Conservation (phyloP, 2,113 vertebrate genomes). For the Carettochelys insculpta region DNA sequence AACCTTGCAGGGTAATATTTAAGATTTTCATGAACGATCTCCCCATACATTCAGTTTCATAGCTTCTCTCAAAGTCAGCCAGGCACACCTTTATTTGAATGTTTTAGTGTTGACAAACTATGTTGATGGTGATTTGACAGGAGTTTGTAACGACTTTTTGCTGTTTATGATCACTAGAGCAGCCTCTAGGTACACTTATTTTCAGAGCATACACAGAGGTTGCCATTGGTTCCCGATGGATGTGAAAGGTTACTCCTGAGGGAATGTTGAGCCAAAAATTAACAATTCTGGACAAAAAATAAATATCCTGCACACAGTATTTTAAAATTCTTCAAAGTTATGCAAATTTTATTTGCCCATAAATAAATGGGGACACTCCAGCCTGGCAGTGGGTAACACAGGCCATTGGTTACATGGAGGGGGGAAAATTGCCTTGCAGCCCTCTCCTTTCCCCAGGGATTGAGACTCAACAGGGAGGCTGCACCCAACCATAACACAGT, state of each 20-base stretch:
- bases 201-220: not conserved
- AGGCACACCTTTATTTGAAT: not conserved
- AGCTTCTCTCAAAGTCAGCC: slow-evolving; percentile 42
- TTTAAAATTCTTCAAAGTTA: no score
- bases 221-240: not conserved
- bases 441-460: no score
- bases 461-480: no score
- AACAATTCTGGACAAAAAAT: no score
- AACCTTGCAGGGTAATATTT: slow-evolving; percentile 34
- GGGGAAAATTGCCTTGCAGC: no score
- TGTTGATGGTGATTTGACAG: not conserved
- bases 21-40: slow-evolving; percentile 42
- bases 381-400: no score
- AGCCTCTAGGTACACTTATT: not conserved
- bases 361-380: no score
- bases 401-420: no score
- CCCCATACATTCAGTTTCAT: slow-evolving; percentile 25
- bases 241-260: not conserved
- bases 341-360: no score
- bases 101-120: not conserved
- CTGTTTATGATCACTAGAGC: not conserved
- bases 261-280: no score
- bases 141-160: not conserved
- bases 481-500: no score
- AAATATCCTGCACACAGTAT: no score